Evolutionary conservation across 64 coral and sea anemone species (phyloP), one percentile per base, ranked within the genome.

Genomic region (Stylophora pistillata): DNA sequence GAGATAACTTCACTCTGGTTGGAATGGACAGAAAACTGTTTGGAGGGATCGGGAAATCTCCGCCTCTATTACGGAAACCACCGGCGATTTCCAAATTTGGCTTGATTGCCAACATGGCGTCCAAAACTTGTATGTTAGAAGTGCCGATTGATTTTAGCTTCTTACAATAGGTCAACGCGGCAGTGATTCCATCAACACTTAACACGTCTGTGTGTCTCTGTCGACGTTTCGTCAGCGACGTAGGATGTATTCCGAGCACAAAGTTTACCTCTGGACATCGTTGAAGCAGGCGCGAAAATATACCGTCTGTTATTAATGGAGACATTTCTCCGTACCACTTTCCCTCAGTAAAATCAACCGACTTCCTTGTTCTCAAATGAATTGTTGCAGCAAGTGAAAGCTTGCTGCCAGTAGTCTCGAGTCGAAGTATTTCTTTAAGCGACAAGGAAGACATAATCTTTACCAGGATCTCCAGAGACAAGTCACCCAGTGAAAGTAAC

Each of bases 81-180:
- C 88, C 88, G 29, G 59, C 88, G 74, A 90, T 62, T 83, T 90
- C 88, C 68, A 90, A 90, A 74, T 82, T 62, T 72, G 88, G 88
- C 59, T 90, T 90, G 25, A 90, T 90, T 27, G 88, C 88, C 54
- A 90, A 90, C 88, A 90, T 90, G 78, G 88, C 88, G 55, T 90
- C 88, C 78, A 90, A 53, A 34, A 90, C 55, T 90, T 90, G 88
- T 13, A 90, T 82, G 56, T 90, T 90, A 9, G 88, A 90, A 59
- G 78, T 90, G 55, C 78, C 61, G 58, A 90, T 90, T 47, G 77
- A 79, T 84, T 62, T 82, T 15, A 90, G 88, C 16, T 90, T 90
- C 26, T 79, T 30, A 54, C 88, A 90, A 58, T 61, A 90, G 16
- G 80, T 81, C 30, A 90, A 56, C 11, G 88, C 88, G n/a, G 88